Evolutionary conservation across 2,888 invertebrate genomes (phyloP).

Genomic region (Clivina fossor): DNA sequence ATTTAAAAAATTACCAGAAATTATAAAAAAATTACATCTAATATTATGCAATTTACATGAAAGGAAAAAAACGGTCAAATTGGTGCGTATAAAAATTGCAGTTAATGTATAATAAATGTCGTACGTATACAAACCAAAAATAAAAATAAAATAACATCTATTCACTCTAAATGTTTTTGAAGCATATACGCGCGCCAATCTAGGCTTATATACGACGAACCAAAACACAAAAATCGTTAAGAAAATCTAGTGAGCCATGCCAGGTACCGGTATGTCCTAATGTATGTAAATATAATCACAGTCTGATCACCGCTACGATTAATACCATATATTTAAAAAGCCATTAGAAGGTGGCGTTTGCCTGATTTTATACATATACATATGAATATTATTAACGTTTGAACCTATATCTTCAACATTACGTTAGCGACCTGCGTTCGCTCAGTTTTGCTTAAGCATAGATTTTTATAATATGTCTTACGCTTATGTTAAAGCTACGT

Average conservation of each 20-base stretch:
- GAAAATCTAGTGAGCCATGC: constrained; percentile 19
- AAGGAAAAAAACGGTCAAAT: too few species aligned
- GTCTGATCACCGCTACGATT: constrained; percentile 30
- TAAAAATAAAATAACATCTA: background rate
- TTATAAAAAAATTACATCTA: too few species aligned
- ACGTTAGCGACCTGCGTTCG: too few species aligned
- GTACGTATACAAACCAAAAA: too few species aligned
- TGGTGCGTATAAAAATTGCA: constrained; percentile 2
- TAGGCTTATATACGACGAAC: too few species aligned
- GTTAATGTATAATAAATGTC: constrained; percentile 28
- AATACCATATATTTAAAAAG: constrained; percentile 33
- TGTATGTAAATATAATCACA: constrained; percentile 35
- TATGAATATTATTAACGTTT: constrained; percentile 27
- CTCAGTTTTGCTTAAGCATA: too few species aligned
- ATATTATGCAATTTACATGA: too few species aligned
- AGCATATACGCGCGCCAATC: constrained; percentile 4
- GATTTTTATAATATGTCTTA: too few species aligned
- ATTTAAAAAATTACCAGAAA: too few species aligned
- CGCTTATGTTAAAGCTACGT: too few species aligned
- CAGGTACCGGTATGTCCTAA: constrained; percentile 9
- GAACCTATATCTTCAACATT: too few species aligned
- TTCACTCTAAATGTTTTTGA: background rate
- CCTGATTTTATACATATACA: constrained; percentile 29
- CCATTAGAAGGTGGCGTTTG: constrained; percentile 32
- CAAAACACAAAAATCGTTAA: background rate